phyloP scores from a whole-genome alignment of 2,888 invertebrate species.

The Fragum fragum region DNA sequence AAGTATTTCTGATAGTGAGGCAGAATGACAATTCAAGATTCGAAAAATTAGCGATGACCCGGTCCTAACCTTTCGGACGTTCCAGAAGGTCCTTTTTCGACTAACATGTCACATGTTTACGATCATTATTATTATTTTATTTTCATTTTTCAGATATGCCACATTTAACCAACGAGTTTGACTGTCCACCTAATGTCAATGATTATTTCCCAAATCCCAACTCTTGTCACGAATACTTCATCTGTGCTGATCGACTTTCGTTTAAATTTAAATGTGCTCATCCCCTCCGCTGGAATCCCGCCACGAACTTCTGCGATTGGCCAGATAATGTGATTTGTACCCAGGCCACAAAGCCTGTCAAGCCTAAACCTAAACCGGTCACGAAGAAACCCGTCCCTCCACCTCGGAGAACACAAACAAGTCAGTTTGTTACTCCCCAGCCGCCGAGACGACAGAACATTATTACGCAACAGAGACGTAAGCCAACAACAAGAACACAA shows the following conservation, averaged over 20 bases:
- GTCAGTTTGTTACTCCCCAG: neutral
- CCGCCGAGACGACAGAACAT: neutral
- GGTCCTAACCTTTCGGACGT: too few species aligned
- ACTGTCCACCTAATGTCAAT: constrained; percentile 67
- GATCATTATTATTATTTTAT: neutral
- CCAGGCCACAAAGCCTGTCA: constrained; percentile 9
- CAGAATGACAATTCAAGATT: too few species aligned
- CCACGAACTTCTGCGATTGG: constrained; percentile 76
- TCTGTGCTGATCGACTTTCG: constrained; percentile 71
- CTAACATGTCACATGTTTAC: neutral
- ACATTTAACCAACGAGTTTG: constrained; percentile 63
- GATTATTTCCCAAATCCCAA: constrained; percentile 71
- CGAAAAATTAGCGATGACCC: too few species aligned
- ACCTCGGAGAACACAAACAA: constrained; percentile 25
- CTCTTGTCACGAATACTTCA: constrained; percentile 73
- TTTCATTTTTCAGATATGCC: constrained; percentile 55
- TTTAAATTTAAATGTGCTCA: constrained; percentile 74
- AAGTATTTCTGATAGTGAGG: too few species aligned
- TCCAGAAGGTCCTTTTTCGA: too few species aligned
- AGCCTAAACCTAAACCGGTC: neutral
- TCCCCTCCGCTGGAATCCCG: constrained; percentile 72
- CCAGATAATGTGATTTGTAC: constrained; percentile 71
- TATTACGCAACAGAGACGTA: neutral
- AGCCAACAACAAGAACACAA: neutral
- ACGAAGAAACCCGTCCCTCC: constrained; percentile 15